Evolutionary conservation across 53 echinoderm and acorn worm genomes (phyloP).

Genomic region (Echinarachnius parma): DNA sequence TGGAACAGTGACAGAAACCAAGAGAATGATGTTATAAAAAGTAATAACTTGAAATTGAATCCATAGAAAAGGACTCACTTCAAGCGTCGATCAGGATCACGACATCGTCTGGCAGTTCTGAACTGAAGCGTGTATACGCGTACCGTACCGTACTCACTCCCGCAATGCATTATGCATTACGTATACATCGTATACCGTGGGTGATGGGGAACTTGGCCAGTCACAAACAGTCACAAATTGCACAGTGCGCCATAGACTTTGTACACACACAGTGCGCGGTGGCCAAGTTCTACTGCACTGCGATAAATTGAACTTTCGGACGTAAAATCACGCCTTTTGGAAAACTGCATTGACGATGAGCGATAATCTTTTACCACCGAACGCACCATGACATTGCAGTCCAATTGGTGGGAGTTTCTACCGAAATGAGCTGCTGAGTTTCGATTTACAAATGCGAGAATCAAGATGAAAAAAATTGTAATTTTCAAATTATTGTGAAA

Average conservation of each 20-base stretch:
- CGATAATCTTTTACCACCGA: too few relatives aligned
- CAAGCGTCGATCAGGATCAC: conserved; percentile 9
- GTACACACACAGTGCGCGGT: conserved; percentile 12
- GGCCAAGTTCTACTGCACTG: conserved; percentile 12
- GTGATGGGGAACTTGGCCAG: conserved; percentile 10
- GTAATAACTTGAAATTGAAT: neutral
- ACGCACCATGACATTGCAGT: too few relatives aligned
- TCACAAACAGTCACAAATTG: conserved; percentile 10
- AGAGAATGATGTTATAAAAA: neutral
- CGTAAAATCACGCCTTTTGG: conserved; percentile 14
- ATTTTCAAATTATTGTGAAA: too few relatives aligned
- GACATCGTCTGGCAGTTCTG: conserved; percentile 9
- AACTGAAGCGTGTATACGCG: conserved; percentile 4
- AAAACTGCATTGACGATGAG: too few relatives aligned
- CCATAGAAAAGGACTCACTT: neutral
- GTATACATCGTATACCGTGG: conserved; percentile 11
- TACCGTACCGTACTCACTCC: conserved; percentile 12
- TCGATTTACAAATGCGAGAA: too few relatives aligned
- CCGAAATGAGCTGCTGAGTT: too few relatives aligned
- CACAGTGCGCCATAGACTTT: conserved; percentile 11
- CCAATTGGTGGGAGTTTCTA: too few relatives aligned
- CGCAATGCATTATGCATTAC: conserved; percentile 14
- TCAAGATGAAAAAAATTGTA: too few relatives aligned
- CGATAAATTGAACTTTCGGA: conserved; percentile 14
- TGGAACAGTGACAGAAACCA: neutral